Conservation (phyloP, 2,113 vertebrate genomes). For the Pseudopipra pipra region DNA sequence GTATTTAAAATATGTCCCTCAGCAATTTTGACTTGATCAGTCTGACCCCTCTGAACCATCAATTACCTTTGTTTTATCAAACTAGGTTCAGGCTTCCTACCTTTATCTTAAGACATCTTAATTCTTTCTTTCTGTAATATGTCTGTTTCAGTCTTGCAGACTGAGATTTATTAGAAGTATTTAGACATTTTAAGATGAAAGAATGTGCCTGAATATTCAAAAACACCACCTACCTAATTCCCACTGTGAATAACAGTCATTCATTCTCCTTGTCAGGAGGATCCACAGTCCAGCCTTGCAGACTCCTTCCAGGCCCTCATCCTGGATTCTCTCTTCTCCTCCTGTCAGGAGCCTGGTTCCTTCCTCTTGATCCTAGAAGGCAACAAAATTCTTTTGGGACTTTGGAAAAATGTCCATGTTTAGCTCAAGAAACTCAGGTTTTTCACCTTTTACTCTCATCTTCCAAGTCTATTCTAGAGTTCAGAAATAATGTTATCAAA, state of each 20-base stretch:
- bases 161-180: not conserved
- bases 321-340: not conserved
- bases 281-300: not conserved
- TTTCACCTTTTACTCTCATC: not conserved
- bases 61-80: not conserved
- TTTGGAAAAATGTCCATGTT: not conserved
- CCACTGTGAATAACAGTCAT: not conserved
- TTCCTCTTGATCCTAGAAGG: not conserved
- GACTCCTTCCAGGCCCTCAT: not conserved
- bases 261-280: not conserved
- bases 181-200: not conserved
- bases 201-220: not conserved
- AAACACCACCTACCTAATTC: not conserved
- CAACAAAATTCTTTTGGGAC: not conserved
- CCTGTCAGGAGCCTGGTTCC: not conserved
- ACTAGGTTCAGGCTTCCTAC: not conserved
- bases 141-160: not conserved
- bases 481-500: not conserved
- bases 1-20: not conserved
- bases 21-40: not conserved
- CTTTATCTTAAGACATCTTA: not conserved
- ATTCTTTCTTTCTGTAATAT: not conserved
- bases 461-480: not conserved
- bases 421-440: not conserved
- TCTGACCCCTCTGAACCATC: not conserved